phyloP scores from a whole-genome alignment of 2,113 vertebrate species.

The Nansenia antarctica region DNA sequence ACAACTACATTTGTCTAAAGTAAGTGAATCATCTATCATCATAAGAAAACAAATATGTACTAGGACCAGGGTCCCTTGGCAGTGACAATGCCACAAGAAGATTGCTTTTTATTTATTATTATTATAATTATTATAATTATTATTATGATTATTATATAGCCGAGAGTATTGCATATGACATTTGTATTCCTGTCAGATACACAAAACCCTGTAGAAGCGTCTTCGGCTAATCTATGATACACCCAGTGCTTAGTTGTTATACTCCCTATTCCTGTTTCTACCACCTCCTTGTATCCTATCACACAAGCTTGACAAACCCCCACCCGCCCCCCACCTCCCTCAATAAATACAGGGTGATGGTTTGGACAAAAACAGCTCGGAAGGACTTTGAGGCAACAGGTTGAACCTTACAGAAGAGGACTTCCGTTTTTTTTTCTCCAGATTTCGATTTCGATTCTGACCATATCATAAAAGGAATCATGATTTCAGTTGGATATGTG shows the following conservation, averaged over 20 bases:
- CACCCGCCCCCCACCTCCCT: neutral
- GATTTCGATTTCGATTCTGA: too few species aligned
- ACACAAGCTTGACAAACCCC: slow-evolving; percentile 24
- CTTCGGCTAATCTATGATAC: neutral
- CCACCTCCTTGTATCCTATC: neutral
- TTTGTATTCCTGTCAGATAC: too few species aligned
- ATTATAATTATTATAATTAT: too few species aligned
- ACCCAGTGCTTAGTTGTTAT: neutral
- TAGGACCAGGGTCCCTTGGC: too few species aligned
- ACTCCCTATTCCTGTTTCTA: neutral
- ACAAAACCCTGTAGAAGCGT: too few species aligned
- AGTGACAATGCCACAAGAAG: too few species aligned
- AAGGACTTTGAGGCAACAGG: neutral
- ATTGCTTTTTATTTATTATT: too few species aligned
- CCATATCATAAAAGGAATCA: slow-evolving; percentile 2
- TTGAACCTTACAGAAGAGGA: neutral
- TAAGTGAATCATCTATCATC: too few species aligned
- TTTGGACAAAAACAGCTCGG: neutral
- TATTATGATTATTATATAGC: too few species aligned
- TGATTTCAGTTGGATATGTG: slow-evolving; percentile 38
- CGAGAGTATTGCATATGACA: too few species aligned
- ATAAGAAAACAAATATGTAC: too few species aligned
- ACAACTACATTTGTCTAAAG: too few species aligned
- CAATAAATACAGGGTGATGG: slow-evolving; percentile 30
- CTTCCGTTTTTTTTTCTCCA: neutral